A percentile compares a stretch with the other conserved stretches of the same genome.
Conservation (phyloP, 23 tunicate species). For the Trididemnum clinides region DNA sequence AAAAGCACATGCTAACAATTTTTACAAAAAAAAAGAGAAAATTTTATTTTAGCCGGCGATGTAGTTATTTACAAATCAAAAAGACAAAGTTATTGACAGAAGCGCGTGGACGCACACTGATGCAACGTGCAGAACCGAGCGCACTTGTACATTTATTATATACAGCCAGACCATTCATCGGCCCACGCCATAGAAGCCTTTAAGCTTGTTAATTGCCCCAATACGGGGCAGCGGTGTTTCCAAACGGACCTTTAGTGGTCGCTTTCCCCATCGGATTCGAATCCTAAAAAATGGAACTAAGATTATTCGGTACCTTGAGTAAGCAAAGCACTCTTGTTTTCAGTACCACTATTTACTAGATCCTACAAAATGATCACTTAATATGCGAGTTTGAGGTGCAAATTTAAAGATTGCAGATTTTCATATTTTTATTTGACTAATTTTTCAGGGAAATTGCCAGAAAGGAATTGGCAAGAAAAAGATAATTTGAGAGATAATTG, state of each 20-base stretch:
- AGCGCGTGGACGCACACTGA: not conserved
- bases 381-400: no score
- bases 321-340: no score
- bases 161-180: not conserved
- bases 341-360: no score
- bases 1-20: conserved; percentile 54
- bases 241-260: conserved; percentile 61
- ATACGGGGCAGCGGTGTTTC: conserved; percentile 60
- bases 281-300: not conserved
- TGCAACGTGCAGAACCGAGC: not conserved
- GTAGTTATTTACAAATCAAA: not conserved
- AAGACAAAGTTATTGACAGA: not conserved
- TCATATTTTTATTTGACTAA: no score
- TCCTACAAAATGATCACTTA: no score
- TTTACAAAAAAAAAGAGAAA: conserved; percentile 36
- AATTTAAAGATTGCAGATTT: no score
- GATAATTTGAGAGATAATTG: no score
- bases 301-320: not conserved
- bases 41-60: not conserved
- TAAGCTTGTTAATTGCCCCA: conserved; percentile 61
- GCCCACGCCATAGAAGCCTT: not conserved
- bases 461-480: no score
- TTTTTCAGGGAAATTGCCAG: no score
- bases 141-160: not conserved
- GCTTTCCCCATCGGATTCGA: conserved; percentile 65